A percentile compares a stretch with the other conserved stretches of the same genome.
Conservation (phyloP, 2,797 vertebrate species). For the Prionace glauca region DNA sequence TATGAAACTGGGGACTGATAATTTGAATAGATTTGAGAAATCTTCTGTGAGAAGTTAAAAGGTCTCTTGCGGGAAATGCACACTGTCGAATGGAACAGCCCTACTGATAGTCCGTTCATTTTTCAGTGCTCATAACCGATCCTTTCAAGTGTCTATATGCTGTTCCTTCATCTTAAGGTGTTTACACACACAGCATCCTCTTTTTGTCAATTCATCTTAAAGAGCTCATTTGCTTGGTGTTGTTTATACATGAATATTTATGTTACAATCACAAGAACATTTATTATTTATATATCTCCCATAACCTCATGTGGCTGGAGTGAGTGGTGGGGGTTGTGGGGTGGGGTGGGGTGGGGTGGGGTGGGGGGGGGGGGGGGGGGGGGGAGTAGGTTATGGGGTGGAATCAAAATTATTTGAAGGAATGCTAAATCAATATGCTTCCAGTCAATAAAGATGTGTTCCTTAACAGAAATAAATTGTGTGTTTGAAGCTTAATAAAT, state of each 20-base stretch:
- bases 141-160: neutral
- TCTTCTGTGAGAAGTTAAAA: neutral
- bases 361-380: no score
- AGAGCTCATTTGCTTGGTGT: neutral
- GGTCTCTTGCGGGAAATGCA: neutral
- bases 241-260: constrained; percentile 23
- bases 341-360: no score
- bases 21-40: neutral
- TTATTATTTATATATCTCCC: constrained; percentile 33
- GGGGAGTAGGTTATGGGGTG: neutral
- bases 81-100: neutral
- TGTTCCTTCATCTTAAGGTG: neutral
- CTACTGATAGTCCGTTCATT: neutral
- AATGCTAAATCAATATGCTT: constrained; percentile 30
- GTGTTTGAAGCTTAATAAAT: constrained; percentile 16
- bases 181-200: no score
- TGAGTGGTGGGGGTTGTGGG: neutral
- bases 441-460: constrained; percentile 35
- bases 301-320: neutral
- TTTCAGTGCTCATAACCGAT: neutral
- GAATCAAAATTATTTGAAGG: constrained; percentile 8
- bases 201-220: neutral
- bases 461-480: constrained; percentile 19
- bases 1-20: neutral
- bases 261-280: constrained; percentile 30